A percentile compares a stretch with the other conserved stretches of the same genome.
Conservation (phyloP, 35 echinoderm and acorn worm genomes). For the Antedon bifida region DNA sequence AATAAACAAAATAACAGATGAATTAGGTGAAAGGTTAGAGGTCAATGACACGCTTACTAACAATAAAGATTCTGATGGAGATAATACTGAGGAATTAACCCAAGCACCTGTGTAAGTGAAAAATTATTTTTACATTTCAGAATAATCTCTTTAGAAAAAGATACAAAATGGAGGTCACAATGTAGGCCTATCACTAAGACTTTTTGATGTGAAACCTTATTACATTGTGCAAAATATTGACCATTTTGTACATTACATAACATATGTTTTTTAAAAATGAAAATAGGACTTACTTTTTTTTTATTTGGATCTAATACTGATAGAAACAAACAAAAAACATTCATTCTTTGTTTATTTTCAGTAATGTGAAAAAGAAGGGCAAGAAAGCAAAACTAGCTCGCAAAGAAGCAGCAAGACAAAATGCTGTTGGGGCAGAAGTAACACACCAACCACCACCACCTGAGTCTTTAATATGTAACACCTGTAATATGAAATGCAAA, state of each 20-base stretch:
- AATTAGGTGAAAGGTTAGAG: neutral
- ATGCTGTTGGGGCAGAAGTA: neutral
- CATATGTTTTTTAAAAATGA: too few species aligned
- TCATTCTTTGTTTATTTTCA: neutral
- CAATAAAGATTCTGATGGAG: slow-evolving; percentile 3
- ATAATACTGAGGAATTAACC: neutral
- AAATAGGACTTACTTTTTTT: too few species aligned
- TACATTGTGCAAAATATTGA: too few species aligned
- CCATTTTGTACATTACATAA: too few species aligned
- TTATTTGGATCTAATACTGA: too few species aligned
- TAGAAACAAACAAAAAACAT: too few species aligned
- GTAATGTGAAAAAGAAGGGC: slow-evolving; percentile 21
- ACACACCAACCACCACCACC: neutral
- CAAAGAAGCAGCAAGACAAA: slow-evolving; percentile 26
- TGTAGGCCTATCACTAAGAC: too few species aligned
- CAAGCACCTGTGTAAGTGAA: too few species aligned
- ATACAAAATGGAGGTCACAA: too few species aligned
- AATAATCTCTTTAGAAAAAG: too few species aligned
- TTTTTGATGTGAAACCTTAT: too few species aligned
- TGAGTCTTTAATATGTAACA: slow-evolving; percentile 41
- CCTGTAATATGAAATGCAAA: slow-evolving; percentile 50
- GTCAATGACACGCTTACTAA: neutral
- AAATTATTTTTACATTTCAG: too few species aligned
- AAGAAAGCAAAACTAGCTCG: slow-evolving; percentile 42
- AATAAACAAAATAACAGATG: slow-evolving; percentile 1